These are phyloP conservation scores for Microcebus ravelobensis DNA, from an alignment of 2,113 vertebrate species.

Conservation along the genomic window DNA sequence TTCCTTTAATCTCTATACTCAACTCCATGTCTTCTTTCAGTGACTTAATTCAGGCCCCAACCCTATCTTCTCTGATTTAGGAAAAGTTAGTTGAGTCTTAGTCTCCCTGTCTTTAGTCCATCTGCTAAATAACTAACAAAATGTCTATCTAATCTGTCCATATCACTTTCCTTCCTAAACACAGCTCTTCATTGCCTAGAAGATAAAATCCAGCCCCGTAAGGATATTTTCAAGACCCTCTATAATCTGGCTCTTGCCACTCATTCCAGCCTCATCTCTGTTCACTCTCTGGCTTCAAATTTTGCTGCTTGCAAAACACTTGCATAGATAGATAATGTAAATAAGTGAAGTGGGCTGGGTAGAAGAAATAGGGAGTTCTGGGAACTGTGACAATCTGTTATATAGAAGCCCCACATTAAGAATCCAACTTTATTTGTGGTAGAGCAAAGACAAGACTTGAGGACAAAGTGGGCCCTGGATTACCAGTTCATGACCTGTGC, in stretches of 20 bases:
- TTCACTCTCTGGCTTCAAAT: not conserved
- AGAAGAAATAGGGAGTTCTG: not conserved
- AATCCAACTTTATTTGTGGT: not conserved
- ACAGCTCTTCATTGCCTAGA: not conserved
- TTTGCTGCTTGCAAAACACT: not conserved
- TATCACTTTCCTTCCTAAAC: not conserved
- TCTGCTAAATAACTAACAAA: not conserved
- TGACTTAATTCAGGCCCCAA: not conserved
- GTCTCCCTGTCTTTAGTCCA: not conserved
- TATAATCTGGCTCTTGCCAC: not conserved
- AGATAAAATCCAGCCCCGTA: not conserved
- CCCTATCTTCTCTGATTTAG: not conserved
- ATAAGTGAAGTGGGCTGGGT: not conserved
- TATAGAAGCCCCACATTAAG: not conserved
- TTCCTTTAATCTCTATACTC: not conserved
- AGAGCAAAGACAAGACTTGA: not conserved
- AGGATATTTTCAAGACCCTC: not conserved
- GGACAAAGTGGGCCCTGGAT: not conserved
- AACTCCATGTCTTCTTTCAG: not conserved
- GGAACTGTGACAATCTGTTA: not conserved
- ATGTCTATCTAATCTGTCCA: not conserved
- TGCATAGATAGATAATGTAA: not conserved
- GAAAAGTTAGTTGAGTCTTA: not conserved
- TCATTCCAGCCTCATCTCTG: not conserved
- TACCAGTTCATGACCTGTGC: not conserved